These are phyloP conservation scores for Bubalus kerabau DNA, from an alignment of 2,113 vertebrate genomes.

Conservation along the genomic window DNA sequence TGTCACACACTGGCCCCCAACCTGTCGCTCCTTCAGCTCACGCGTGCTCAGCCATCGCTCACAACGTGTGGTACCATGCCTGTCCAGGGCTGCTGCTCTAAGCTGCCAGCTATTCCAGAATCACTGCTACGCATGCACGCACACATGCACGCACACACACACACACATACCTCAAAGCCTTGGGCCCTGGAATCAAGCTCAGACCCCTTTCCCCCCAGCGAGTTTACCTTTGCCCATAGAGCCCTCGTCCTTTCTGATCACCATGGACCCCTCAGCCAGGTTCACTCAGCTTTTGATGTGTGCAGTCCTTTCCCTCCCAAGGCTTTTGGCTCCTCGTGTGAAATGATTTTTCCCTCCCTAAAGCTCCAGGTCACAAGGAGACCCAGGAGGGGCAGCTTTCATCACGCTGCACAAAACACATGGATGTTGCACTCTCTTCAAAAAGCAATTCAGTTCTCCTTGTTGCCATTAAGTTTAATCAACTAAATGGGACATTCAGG, in stretches of 20 bases:
- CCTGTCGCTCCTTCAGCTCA: background rate
- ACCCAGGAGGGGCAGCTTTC: background rate
- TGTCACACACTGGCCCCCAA: background rate
- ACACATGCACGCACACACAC: background rate
- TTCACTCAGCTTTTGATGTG: background rate
- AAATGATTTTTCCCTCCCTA: background rate
- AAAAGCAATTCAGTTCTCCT: background rate
- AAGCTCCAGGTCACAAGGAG: background rate
- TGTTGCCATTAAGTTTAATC: background rate
- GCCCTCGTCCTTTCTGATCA: background rate
- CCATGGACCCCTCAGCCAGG: background rate
- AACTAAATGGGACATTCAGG: background rate
- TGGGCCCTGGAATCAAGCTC: background rate
- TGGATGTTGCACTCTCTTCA: background rate
- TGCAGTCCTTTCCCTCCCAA: background rate
- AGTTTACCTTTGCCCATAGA: background rate
- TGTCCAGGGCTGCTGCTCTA: background rate
- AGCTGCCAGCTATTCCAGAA: background rate
- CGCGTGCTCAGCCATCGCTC: background rate
- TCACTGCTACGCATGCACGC: accelerated
- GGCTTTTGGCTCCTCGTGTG: background rate
- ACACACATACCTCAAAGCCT: background rate
- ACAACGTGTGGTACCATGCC: accelerated
- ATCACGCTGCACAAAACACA: background rate
- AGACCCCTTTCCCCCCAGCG: background rate